Conservation (phyloP, 2,888 invertebrate species). For the Junonia oenone region DNA sequence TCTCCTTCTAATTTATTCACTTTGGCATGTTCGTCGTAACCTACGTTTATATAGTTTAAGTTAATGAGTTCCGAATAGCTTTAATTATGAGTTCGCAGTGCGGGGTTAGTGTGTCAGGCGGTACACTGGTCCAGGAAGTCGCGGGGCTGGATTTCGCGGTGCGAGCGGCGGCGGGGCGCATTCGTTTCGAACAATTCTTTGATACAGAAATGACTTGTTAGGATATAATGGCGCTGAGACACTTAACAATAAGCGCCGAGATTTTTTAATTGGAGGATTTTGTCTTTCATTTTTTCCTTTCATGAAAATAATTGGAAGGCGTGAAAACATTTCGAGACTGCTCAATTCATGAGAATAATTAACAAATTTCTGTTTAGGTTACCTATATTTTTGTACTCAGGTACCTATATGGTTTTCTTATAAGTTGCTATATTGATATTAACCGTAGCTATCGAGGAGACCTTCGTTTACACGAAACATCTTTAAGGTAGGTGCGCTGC, state of each 20-base stretch:
- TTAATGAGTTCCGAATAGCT: constrained; percentile 5
- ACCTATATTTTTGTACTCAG: too few species aligned
- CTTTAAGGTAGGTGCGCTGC: not conserved
- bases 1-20: constrained; percentile 4
- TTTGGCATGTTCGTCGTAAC: not conserved
- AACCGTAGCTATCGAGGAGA: not conserved
- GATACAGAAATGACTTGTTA: not conserved
- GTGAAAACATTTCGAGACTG: not conserved
- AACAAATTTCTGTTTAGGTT: not conserved
- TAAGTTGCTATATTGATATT: too few species aligned
- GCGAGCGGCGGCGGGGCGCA: not conserved
- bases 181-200: not conserved
- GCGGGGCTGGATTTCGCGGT: not conserved
- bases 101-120: not conserved
- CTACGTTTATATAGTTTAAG: constrained; percentile 2
- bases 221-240: constrained; percentile 2
- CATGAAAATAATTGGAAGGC: not conserved
- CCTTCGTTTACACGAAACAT: not conserved
- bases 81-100: constrained; percentile 13
- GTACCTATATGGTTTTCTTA: too few species aligned
- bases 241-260: constrained; percentile 4
- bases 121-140: not conserved
- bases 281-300: not conserved
- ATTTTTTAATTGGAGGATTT: constrained; percentile 12
- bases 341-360: not conserved